Base-by-base conservation (phyloP, 2,888 invertebrate genomes). In the Hydriomena furcata region DNA sequence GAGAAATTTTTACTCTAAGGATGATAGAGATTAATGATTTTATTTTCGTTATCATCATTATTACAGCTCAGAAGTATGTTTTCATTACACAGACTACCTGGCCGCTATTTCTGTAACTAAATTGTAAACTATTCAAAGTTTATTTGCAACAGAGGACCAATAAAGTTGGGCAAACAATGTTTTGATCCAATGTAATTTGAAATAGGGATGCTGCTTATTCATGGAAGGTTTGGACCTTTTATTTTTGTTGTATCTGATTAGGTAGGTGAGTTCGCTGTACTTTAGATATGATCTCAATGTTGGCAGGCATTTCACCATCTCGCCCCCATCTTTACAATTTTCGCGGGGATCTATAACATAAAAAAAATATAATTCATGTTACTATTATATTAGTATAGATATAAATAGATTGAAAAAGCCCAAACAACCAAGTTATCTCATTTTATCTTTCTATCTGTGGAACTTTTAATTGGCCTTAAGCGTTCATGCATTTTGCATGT, bases 101-200 rank as follows among this genome's bases (percentile, higher is more conserved):
- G 10, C 10, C 5, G 31, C 21, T 40, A 25, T 34, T 43, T 37
- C 17, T 24, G 23, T 30, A 23, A 21, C 11, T 27, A 36, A 23
- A 20, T 7, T 32, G 49, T 34, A 40, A 44, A 44, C 45, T 51
- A 51, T 41, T 41, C 40, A 45, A 45, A 30, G 40, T 45, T 45
- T 35, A 44, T 51, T 36, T 45, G 40, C 31, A 36, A 41, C 45
- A 1, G 5, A 43, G 36, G 51, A 45, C 30, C 20, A 30, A 44
- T 51, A 35, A 41, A 25, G 25, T 45, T 41, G 38, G 23, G 32
- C 23, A 34, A 44, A 51, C 40, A 41, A 35, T 45, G 28, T 25
- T 32, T 45, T 12, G 25, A 36, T 41, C 41, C 31, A 27, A 38
- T 38, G 43, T 23, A 44, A 12, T 13, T 38, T 23, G 23, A 30